A percentile compares a stretch with the other conserved stretches of the same genome.
Evolutionary conservation across 2,113 vertebrate genomes (phyloP).

Genomic region (Sceloporus tristichus): DNA sequence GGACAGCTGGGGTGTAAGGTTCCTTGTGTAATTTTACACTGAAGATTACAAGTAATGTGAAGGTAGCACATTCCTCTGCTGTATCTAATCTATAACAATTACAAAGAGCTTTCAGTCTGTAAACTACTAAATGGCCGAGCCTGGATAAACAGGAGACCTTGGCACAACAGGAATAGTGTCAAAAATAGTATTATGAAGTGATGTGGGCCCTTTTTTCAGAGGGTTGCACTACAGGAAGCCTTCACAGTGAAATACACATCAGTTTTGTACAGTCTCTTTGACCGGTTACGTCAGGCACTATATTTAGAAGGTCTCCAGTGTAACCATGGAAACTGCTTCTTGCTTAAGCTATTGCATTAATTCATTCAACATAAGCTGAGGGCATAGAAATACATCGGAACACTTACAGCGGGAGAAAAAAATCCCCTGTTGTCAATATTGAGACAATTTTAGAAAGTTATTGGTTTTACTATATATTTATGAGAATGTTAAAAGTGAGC

Average conservation of each 20-base stretch:
- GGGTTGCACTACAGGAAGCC: conserved; percentile 38
- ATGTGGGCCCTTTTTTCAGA: conserved; percentile 48
- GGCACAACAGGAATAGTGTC: conserved; percentile 54
- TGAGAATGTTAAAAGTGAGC: not conserved
- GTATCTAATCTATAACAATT: conserved; percentile 5
- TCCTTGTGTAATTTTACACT: conserved; percentile 9
- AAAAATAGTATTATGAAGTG: conserved; percentile 48
- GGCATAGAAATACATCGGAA: conserved; percentile 65
- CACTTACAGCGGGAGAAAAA: conserved; percentile 49
- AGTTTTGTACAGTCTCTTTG: conserved; percentile 59
- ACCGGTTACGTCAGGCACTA: conserved; percentile 73
- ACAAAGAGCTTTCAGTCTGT: not conserved
- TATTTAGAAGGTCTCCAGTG: conserved; percentile 72
- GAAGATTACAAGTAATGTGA: not conserved
- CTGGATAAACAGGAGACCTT: conserved; percentile 51
- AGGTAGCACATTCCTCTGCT: not conserved
- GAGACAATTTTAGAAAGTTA: not conserved
- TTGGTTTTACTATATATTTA: conserved; percentile 11
- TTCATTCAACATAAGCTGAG: conserved; percentile 67
- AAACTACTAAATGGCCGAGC: conserved; percentile 14
- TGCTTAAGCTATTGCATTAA: conserved; percentile 67
- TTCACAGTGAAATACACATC: conserved; percentile 57
- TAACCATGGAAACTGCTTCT: conserved; percentile 76
- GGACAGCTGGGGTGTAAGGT: not conserved
- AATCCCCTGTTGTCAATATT: conserved; percentile 24